Percentiles rank a stretch among this genome's conserved stretches.
phyloP scores from a whole-genome alignment of 2,888 invertebrate species.

The Epinotia brunnichana region DNA sequence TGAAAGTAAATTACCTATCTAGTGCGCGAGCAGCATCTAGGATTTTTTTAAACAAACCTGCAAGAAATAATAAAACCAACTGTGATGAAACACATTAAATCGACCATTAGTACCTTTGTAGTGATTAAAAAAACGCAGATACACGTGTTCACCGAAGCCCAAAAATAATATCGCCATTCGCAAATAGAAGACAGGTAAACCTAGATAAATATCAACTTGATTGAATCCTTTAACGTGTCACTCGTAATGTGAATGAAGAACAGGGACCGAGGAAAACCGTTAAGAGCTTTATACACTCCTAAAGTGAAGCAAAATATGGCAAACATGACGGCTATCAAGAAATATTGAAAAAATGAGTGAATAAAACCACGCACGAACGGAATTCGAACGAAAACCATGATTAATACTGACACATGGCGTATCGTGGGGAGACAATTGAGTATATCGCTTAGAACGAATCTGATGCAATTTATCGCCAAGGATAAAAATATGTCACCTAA shows the following conservation, averaged over 20 bases:
- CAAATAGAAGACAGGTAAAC: not conserved
- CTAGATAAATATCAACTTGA: constrained; percentile 4
- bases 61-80: no score
- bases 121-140: no score
- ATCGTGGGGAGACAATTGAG: not conserved
- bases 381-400: constrained; percentile 1
- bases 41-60: no score
- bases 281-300: constrained; percentile 19
- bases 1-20: no score
- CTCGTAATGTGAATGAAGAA: constrained; percentile 33
- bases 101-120: no score
- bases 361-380: not conserved
- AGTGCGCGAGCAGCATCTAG: no score
- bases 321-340: constrained; percentile 3
- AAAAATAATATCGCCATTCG: not conserved
- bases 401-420: not conserved
- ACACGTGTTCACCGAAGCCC: no score
- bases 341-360: constrained; percentile 28
- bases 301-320: not conserved
- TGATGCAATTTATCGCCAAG: not conserved
- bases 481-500: not conserved
- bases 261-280: constrained; percentile 13
- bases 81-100: no score
- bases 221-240: constrained; percentile 18
- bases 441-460: not conserved